phyloP scores from a whole-genome alignment of 2,888 invertebrate species.

The Zonitis immaculata region DNA sequence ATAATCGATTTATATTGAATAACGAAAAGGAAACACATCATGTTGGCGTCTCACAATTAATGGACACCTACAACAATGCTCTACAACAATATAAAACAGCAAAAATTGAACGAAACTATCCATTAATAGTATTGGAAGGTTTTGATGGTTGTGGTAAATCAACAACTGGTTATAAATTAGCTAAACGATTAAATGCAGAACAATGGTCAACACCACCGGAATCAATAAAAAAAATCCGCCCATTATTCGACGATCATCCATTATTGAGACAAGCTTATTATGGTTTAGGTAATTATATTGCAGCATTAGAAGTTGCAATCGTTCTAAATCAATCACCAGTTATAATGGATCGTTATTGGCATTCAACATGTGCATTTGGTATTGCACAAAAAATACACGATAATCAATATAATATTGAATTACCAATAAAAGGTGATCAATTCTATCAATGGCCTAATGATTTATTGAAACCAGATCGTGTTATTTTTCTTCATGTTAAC shows the following conservation, averaged over 20 bases:
- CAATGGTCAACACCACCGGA: slow-evolving; percentile 45
- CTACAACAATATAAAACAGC: slow-evolving; percentile 12
- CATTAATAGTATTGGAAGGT: slow-evolving; percentile 50
- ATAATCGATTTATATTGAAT: neutral
- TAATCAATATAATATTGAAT: slow-evolving; percentile 23
- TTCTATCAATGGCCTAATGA: slow-evolving; percentile 49
- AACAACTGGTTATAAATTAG: slow-evolving; percentile 40
- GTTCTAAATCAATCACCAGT: slow-evolving; percentile 41
- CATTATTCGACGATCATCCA: slow-evolving; percentile 39
- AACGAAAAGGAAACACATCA: neutral
- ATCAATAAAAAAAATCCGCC: slow-evolving; percentile 39
- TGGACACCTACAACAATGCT: slow-evolving; percentile 35
- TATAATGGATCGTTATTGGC: slow-evolving; percentile 51
- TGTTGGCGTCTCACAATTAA: slow-evolving; percentile 15
- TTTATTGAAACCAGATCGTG: slow-evolving; percentile 47
- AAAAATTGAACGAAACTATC: slow-evolving; percentile 34
- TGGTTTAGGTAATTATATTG: slow-evolving; percentile 50
- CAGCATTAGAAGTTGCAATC: slow-evolving; percentile 42
- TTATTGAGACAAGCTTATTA: slow-evolving; percentile 46
- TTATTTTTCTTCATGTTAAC: slow-evolving; percentile 46
- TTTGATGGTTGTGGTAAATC: slow-evolving; percentile 52
- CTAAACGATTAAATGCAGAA: slow-evolving; percentile 38
- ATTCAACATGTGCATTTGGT: slow-evolving; percentile 49
- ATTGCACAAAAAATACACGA: slow-evolving; percentile 42
- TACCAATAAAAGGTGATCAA: slow-evolving; percentile 37